Evolutionary conservation across 1,140 invertebrate genomes (phyloP).

Genomic region (Anoplophora glabripennis): DNA sequence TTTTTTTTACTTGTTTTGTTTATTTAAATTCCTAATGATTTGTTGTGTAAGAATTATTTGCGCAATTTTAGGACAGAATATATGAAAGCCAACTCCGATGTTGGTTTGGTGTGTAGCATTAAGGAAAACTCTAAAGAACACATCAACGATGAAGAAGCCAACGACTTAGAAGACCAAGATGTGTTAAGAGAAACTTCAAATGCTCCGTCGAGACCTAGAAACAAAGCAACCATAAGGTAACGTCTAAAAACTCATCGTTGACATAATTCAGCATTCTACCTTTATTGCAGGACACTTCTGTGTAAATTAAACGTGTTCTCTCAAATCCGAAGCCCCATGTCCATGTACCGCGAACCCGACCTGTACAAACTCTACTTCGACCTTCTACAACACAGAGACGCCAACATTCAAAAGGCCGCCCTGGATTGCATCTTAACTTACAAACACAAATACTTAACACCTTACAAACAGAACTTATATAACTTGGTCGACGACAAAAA

Average conservation of each 20-base stretch:
- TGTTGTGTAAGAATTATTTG: background rate
- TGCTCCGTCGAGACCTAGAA: background rate
- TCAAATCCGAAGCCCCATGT: constrained; percentile 77
- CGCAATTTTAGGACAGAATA: constrained; percentile 49
- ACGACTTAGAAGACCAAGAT: constrained; percentile 13
- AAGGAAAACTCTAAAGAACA: constrained; percentile 42
- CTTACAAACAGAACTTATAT: constrained; percentile 75
- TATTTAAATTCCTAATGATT: too few relatives aligned
- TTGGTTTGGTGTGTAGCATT: constrained; percentile 52
- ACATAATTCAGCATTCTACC: background rate
- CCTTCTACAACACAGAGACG: constrained; percentile 74
- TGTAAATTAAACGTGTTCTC: constrained; percentile 74
- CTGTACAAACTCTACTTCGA: constrained; percentile 74
- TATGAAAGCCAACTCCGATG: constrained; percentile 52
- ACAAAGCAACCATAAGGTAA: too few relatives aligned
- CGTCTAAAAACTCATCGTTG: too few relatives aligned
- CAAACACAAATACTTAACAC: constrained; percentile 70
- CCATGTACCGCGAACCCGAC: constrained; percentile 71
- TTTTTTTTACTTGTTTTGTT: too few relatives aligned
- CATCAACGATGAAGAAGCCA: constrained; percentile 27
- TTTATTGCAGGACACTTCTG: constrained; percentile 61
- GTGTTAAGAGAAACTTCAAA: background rate
- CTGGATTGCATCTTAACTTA: constrained; percentile 83
- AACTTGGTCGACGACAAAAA: constrained; percentile 82
- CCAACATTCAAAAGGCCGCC: constrained; percentile 77